Evolutionary conservation across 2,113 vertebrate species (phyloP).

Genomic region (Halcyon senegalensis): DNA sequence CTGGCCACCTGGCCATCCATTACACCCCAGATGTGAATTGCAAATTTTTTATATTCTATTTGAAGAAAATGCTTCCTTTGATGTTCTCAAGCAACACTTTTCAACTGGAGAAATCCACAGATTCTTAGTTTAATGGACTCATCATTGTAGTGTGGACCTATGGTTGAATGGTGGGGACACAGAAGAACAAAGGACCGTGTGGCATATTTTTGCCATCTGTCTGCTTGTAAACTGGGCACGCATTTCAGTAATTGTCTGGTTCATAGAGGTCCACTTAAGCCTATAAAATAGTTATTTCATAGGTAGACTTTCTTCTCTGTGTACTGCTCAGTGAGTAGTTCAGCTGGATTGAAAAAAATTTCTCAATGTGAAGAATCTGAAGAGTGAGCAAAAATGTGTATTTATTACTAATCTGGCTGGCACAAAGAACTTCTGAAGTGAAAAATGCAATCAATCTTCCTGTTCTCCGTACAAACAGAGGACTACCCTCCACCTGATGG

Average conservation of each 20-base stretch:
- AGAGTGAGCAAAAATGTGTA: not conserved
- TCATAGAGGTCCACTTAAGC: not conserved
- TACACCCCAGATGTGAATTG: constrained; percentile 67
- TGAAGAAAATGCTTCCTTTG: constrained; percentile 39
- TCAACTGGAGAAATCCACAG: constrained; percentile 37
- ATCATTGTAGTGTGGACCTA: not conserved
- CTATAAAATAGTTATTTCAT: not conserved
- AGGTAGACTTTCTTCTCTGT: not conserved
- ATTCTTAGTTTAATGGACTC: constrained; percentile 20
- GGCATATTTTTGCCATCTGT: constrained; percentile 26
- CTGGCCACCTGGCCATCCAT: constrained; percentile 61
- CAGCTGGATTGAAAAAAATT: not conserved
- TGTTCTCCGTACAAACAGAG: not conserved
- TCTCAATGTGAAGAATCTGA: not conserved
- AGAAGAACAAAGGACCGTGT: not conserved
- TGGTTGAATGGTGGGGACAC: not conserved
- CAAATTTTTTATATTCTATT: constrained; percentile 59
- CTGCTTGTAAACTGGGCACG: not conserved
- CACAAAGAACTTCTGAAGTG: not conserved
- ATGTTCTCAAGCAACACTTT: constrained; percentile 43
- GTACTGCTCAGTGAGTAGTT: not conserved
- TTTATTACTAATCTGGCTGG: not conserved
- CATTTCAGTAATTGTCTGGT: not conserved
- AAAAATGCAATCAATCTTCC: not conserved
- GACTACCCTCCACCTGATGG: not conserved